Conservation (phyloP, 2,797 vertebrate species). For the Notoglanidium macrostoma region DNA sequence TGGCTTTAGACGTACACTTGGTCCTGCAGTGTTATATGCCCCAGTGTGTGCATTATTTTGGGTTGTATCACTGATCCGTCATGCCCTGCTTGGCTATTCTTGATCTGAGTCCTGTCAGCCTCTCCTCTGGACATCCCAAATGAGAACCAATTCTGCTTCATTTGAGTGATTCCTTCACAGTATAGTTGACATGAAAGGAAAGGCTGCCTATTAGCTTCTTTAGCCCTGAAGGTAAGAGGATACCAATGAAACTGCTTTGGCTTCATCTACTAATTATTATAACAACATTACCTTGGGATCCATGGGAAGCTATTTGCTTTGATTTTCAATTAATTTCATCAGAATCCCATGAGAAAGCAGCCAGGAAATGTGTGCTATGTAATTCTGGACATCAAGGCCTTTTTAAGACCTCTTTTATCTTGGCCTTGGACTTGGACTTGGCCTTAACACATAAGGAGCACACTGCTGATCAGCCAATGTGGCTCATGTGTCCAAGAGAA, state of each 20-base stretch:
- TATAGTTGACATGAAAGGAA: conserved; percentile 71
- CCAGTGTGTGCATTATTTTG: conserved; percentile 23
- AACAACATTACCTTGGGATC: conserved; percentile 75
- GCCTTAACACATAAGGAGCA: neutral
- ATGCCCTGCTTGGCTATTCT: conserved; percentile 41
- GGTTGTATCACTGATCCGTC: conserved; percentile 23
- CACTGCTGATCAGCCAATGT: neutral
- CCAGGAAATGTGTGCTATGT: conserved; percentile 51
- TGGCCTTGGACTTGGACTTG: neutral
- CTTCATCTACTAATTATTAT: conserved; percentile 76
- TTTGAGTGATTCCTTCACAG: conserved; percentile 67
- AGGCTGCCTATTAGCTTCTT: conserved; percentile 76
- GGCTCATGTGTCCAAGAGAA: conserved; percentile 6
- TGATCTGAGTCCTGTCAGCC: conserved; percentile 45
- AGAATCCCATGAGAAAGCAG: conserved; percentile 66
- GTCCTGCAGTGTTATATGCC: conserved; percentile 8
- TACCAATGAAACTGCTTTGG: conserved; percentile 68
- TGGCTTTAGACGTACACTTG: neutral
- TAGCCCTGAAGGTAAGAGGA: conserved; percentile 74
- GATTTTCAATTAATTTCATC: conserved; percentile 80
- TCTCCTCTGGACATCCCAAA: conserved; percentile 48
- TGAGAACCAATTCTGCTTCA: conserved; percentile 64
- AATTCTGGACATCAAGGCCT: conserved; percentile 7
- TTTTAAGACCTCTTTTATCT: neutral
- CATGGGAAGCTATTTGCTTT: conserved; percentile 75